Evolutionary conservation across 2,797 vertebrate genomes (phyloP).

Genomic region (Diplodus sargus): DNA sequence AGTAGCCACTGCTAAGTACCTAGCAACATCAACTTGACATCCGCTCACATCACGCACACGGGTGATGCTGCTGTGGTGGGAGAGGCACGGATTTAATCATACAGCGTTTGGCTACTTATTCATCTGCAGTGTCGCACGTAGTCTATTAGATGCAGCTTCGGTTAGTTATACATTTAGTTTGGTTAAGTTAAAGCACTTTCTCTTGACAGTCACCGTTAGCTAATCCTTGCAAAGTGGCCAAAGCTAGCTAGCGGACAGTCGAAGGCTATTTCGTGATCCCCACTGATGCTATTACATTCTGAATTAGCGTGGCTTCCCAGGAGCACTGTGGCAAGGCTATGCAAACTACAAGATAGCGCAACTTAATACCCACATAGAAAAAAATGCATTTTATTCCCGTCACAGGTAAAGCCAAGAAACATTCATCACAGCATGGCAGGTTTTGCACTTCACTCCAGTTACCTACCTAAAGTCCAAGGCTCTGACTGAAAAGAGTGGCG

Average conservation of each 20-base stretch:
- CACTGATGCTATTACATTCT: slow-evolving; percentile 54
- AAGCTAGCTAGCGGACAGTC: slow-evolving; percentile 66
- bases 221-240: slow-evolving; percentile 58
- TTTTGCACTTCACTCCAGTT: slow-evolving; percentile 74
- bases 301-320: slow-evolving; percentile 45
- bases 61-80: slow-evolving; percentile 64
- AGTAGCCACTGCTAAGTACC: slow-evolving; percentile 20
- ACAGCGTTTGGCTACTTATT: slow-evolving; percentile 49
- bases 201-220: slow-evolving; percentile 47
- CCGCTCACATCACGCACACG: slow-evolving; percentile 59
- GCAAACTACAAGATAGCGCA: slow-evolving; percentile 15
- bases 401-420: slow-evolving; percentile 30
- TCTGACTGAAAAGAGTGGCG: slow-evolving; percentile 83
- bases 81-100: slow-evolving; percentile 60
- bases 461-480: slow-evolving; percentile 88
- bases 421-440: slow-evolving; percentile 65
- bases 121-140: slow-evolving; percentile 25
- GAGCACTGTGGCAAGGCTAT: slow-evolving; percentile 22
- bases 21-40: slow-evolving; percentile 72
- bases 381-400: slow-evolving; percentile 54
- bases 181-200: slow-evolving; percentile 56
- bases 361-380: slow-evolving; percentile 24
- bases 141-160: background rate
- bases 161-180: slow-evolving; percentile 23
- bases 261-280: slow-evolving; percentile 44